A percentile compares a stretch with the other conserved stretches of the same genome.
Conservation (phyloP, 2,113 vertebrate genomes). For the Sarotherodon lohbergeri region DNA sequence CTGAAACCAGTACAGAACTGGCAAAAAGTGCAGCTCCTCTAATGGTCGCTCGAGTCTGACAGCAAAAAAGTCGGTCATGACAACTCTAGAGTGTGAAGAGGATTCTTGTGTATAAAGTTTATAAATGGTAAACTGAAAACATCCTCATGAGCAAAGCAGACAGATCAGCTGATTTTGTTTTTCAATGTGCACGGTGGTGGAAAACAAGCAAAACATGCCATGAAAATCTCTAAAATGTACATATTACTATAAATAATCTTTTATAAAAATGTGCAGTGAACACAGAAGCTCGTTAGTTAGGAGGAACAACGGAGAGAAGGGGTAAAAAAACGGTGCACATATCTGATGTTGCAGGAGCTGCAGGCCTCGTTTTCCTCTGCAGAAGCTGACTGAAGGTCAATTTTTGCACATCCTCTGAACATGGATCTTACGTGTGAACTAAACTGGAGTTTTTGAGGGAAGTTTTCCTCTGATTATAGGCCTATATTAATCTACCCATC, state of each 20-base stretch:
- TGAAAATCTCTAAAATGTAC: neutral
- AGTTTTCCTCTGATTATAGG: neutral
- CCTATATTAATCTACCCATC: neutral
- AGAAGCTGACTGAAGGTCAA: neutral
- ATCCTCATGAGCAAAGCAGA: neutral
- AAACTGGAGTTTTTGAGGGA: neutral
- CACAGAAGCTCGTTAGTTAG: fast-evolving
- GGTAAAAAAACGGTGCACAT: neutral
- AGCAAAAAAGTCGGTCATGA: neutral
- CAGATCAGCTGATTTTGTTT: neutral
- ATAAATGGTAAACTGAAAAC: neutral
- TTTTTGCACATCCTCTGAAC: neutral
- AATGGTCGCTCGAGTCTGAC: neutral
- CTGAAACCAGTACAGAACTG: neutral
- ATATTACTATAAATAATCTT: neutral
- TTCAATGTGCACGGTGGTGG: fast-evolving
- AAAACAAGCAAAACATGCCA: neutral
- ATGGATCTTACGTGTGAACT: neutral
- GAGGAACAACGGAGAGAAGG: neutral
- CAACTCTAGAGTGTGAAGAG: neutral
- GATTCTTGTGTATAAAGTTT: neutral
- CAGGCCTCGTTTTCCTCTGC: neutral
- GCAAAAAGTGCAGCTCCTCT: neutral
- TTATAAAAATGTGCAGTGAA: fast-evolving
- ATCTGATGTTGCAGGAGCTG: fast-evolving